Percentiles rank a stretch among this genome's conserved stretches.
These are phyloP conservation scores for Phania funesta DNA, from an alignment of 2,888 invertebrate genomes.

Conservation along the genomic window DNA sequence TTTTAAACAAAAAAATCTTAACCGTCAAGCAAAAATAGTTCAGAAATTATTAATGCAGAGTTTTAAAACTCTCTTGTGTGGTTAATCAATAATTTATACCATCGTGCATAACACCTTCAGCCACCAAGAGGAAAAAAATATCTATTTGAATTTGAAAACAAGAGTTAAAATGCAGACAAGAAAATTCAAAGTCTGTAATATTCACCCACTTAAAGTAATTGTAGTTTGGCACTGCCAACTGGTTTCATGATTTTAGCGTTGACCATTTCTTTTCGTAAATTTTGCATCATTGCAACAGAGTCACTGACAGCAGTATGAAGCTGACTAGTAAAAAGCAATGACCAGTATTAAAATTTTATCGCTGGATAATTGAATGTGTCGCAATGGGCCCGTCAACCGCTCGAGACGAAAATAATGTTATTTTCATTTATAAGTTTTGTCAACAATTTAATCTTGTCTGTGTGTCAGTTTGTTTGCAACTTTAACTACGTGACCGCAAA, in stretches of 20 bases:
- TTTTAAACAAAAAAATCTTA: neutral
- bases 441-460: conserved; percentile 59
- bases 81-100: conserved; percentile 60
- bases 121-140: neutral
- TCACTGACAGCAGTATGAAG: neutral
- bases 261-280: conserved; percentile 36
- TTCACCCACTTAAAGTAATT: conserved; percentile 54
- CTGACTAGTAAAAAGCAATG: neutral
- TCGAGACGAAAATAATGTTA: conserved; percentile 51
- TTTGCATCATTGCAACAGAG: neutral
- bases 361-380: conserved; percentile 54
- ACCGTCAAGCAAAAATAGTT: neutral
- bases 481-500: conserved; percentile 20
- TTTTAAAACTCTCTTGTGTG: conserved; percentile 52
- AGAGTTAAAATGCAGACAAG: neutral
- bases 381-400: conserved; percentile 24
- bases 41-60: conserved; percentile 7
- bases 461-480: neutral
- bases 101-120: conserved; percentile 61
- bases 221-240: conserved; percentile 18
- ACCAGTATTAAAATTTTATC: conserved; percentile 42
- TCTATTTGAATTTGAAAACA: neutral
- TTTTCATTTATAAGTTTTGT: conserved; percentile 53
- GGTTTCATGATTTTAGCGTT: neutral
- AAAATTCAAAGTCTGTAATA: conserved; percentile 21